Conservation (phyloP, 2,888 invertebrate species). For the Conchocele bisecta region DNA sequence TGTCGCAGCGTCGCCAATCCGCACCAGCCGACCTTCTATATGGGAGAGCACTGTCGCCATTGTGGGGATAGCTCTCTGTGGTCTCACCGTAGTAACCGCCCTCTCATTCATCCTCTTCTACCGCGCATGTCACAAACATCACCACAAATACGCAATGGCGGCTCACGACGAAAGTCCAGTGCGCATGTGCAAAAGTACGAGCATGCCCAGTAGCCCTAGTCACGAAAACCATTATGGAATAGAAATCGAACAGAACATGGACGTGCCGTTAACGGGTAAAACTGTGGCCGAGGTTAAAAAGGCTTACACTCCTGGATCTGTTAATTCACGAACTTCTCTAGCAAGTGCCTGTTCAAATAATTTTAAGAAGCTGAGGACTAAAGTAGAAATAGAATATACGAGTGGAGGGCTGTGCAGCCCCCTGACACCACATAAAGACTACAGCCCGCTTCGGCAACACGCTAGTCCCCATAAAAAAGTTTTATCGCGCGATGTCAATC, state of each 20-base stretch:
- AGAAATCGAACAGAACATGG: slow-evolving; percentile 72
- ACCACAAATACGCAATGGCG: slow-evolving; percentile 75
- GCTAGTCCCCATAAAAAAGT: slow-evolving; percentile 70
- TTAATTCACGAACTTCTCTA: slow-evolving; percentile 68
- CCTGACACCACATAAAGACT: slow-evolving; percentile 64
- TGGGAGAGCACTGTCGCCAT: slow-evolving; percentile 78
- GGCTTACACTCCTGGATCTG: slow-evolving; percentile 64
- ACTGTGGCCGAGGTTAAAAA: slow-evolving; percentile 40
- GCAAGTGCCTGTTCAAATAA: slow-evolving; percentile 50
- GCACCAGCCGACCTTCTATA: slow-evolving; percentile 59
- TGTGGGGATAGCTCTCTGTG: slow-evolving; percentile 78
- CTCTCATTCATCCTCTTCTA: slow-evolving; percentile 74
- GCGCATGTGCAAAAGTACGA: slow-evolving; percentile 69
- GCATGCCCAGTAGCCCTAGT: slow-evolving; percentile 66
- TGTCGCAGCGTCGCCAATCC: no score
- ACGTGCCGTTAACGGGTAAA: slow-evolving; percentile 72
- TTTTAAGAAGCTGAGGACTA: slow-evolving; percentile 60
- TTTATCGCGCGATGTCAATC: slow-evolving; percentile 61
- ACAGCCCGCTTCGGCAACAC: slow-evolving; percentile 62
- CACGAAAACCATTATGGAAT: slow-evolving; percentile 65
- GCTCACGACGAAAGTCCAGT: slow-evolving; percentile 71
- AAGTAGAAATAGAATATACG: slow-evolving; percentile 61
- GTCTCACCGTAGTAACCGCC: slow-evolving; percentile 70
- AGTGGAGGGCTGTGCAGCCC: slow-evolving; percentile 59
- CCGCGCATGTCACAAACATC: slow-evolving; percentile 64